phyloP scores from a whole-genome alignment of 2,113 vertebrate species.

The Pseudonaja textilis region DNA sequence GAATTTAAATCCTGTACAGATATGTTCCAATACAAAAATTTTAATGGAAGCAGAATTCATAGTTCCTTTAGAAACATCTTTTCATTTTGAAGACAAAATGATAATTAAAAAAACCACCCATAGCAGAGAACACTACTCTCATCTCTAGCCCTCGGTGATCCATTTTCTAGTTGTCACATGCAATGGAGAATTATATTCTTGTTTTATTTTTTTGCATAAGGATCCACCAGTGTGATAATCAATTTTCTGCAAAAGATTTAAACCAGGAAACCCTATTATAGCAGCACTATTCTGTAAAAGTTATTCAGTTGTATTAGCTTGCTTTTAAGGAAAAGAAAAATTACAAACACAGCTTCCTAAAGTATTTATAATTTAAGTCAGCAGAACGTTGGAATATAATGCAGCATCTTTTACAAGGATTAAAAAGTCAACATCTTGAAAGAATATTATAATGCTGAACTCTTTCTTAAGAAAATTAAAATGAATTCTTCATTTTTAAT shows the following conservation, averaged over 20 bases:
- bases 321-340: not conserved
- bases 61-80: not conserved
- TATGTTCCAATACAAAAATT: too few species aligned
- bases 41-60: too few species aligned
- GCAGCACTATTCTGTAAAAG: not conserved
- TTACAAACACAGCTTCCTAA: slow-evolving; percentile 11
- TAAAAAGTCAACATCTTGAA: slow-evolving; percentile 34
- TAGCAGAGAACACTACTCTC: not conserved
- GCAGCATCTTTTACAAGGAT: slow-evolving; percentile 28
- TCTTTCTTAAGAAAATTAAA: slow-evolving; percentile 44
- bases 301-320: not conserved
- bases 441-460: slow-evolving; percentile 31
- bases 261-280: not conserved
- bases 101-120: not conserved
- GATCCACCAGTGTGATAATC: not conserved
- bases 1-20: not conserved
- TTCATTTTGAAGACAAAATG: not conserved
- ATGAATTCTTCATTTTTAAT: slow-evolving; percentile 52
- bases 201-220: not conserved
- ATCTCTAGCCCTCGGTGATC: not conserved
- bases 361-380: slow-evolving; percentile 29
- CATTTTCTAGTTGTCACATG: not conserved
- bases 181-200: not conserved
- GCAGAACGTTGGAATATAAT: not conserved
- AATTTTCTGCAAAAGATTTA: not conserved